These are phyloP conservation scores for Trichogramma pretiosum DNA, from an alignment of 1,140 invertebrate species.

Conservation along the genomic window DNA sequence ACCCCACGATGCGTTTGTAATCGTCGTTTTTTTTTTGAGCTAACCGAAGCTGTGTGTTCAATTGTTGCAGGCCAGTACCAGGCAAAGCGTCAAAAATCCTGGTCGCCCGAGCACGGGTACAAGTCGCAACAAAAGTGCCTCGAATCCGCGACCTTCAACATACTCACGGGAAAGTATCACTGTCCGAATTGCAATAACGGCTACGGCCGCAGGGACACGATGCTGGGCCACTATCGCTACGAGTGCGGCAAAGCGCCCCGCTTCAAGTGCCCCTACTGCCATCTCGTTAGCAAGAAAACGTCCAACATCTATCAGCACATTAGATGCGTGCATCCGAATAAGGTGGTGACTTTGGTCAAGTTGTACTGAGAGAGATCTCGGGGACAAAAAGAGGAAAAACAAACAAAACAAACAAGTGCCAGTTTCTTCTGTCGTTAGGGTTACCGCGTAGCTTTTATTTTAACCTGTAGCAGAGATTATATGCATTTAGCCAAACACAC, in stretches of 20 bases:
- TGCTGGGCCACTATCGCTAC: constrained; percentile 42
- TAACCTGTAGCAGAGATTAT: too few species aligned
- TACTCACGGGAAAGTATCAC: constrained; percentile 38
- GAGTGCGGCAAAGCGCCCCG: constrained; percentile 54
- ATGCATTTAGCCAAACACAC: too few species aligned
- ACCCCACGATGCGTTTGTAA: too few species aligned
- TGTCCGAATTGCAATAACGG: constrained; percentile 42
- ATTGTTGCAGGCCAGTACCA: too few species aligned
- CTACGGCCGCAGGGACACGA: constrained; percentile 39
- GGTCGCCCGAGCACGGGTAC: too few species aligned
- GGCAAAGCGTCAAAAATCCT: too few species aligned
- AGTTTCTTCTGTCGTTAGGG: too few species aligned
- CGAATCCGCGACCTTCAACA: constrained; percentile 24
- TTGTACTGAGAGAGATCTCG: constrained; percentile 29
- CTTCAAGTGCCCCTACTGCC: constrained; percentile 50
- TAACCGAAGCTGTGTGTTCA: too few species aligned
- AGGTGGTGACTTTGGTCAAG: constrained; percentile 32
- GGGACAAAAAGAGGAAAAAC: too few species aligned
- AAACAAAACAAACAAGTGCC: not conserved
- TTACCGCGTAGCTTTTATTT: too few species aligned
- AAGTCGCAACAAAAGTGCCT: constrained; percentile 2
- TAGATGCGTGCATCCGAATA: constrained; percentile 33
- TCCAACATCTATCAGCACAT: constrained; percentile 42
- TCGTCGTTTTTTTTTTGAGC: too few species aligned
- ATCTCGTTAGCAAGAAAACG: constrained; percentile 37